These are phyloP conservation scores for Cyanoramphus novaezelandiae DNA, from an alignment of 2,113 vertebrate species.

Conservation along the genomic window DNA sequence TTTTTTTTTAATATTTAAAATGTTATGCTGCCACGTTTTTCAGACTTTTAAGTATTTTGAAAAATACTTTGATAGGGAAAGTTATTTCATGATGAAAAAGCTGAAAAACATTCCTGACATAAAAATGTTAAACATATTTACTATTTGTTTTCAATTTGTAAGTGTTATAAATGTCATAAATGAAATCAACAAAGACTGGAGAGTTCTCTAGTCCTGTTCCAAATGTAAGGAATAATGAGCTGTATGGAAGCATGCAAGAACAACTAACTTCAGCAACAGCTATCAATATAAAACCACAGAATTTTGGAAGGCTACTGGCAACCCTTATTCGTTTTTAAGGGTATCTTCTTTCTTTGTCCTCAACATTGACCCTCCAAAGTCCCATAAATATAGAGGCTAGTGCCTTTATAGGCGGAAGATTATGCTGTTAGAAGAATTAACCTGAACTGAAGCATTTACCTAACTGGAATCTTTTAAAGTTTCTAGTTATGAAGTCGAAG, in stretches of 20 bases:
- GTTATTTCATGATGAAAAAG: background rate
- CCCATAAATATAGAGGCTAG: background rate
- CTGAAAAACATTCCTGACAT: background rate
- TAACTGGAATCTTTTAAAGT: background rate
- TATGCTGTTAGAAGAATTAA: background rate
- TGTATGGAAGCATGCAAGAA: background rate
- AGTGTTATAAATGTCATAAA: background rate
- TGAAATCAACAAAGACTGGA: fast-evolving
- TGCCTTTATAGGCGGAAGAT: background rate
- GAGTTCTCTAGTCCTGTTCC: background rate
- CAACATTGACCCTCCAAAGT: background rate
- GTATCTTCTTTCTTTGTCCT: background rate
- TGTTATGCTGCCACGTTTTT: background rate
- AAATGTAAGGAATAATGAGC: background rate
- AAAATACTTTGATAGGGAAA: background rate
- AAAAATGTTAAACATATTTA: background rate
- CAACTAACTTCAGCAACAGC: background rate
- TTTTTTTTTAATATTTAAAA: background rate
- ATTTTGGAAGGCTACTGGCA: background rate
- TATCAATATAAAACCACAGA: background rate
- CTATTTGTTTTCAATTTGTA: background rate
- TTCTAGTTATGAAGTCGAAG: background rate
- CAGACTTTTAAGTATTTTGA: background rate
- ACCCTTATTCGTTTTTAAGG: background rate
- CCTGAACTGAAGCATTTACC: background rate